These are phyloP conservation scores for Sorex maritimensis DNA, from an alignment of 2,797 vertebrate genomes.

Conservation along the genomic window DNA sequence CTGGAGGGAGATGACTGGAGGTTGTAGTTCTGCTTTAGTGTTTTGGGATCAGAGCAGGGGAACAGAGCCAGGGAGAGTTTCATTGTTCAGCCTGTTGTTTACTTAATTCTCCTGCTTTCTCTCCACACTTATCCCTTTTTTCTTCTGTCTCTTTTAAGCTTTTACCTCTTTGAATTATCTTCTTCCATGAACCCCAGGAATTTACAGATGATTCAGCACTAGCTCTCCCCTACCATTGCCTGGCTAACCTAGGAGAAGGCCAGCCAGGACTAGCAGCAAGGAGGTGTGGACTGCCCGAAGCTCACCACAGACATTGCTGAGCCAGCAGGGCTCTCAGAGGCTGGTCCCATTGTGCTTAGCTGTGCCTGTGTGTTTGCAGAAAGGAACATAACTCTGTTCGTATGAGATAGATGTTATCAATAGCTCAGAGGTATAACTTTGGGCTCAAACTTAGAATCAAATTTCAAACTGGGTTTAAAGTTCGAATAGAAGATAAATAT, in stretches of 20 bases:
- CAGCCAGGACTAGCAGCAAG: not conserved
- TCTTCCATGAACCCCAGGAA: slow-evolving; percentile 45
- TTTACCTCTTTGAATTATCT: slow-evolving; percentile 9
- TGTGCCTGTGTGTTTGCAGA: not conserved
- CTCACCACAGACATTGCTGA: not conserved
- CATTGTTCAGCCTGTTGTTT: not conserved
- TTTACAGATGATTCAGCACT: slow-evolving; percentile 28
- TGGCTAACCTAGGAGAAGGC: not conserved
- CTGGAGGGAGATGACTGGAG: not conserved
- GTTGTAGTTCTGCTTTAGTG: not conserved
- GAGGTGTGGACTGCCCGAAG: not conserved
- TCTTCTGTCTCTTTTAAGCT: not conserved
- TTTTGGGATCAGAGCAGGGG: not conserved
- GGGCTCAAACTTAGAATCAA: not conserved
- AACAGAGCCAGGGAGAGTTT: not conserved
- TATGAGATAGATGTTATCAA: not conserved
- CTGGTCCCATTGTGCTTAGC: not conserved
- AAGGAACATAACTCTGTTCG: not conserved
- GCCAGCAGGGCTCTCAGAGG: not conserved
- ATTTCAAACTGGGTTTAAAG: slow-evolving; percentile 35
- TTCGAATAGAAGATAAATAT: not conserved
- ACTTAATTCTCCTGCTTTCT: not conserved
- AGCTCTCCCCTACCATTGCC: not conserved
- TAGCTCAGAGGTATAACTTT: slow-evolving; percentile 5
- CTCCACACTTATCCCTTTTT: not conserved